Evolutionary conservation across 2,797 vertebrate species (phyloP).

Genomic region (Pantherophis alleghaniensis): DNA sequence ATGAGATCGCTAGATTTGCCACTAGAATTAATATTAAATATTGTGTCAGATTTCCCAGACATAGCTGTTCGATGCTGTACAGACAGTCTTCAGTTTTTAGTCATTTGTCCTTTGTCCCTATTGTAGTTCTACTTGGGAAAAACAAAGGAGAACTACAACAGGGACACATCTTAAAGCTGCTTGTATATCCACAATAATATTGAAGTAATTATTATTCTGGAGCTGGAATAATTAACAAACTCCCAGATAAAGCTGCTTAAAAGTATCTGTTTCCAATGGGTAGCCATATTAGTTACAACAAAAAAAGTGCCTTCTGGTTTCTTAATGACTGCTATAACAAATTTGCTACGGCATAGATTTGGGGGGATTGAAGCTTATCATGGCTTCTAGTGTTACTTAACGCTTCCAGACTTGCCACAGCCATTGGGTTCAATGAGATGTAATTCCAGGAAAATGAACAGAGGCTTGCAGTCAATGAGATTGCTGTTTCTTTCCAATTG

Average conservation of each 20-base stretch:
- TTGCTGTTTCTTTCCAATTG: neutral
- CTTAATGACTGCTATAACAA: neutral
- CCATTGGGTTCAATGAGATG: neutral
- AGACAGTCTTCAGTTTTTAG: neutral
- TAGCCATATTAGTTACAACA: neutral
- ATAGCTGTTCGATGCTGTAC: neutral
- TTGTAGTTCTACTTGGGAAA: neutral
- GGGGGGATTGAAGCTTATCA: neutral
- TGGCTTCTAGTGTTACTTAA: neutral
- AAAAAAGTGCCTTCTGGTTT: neutral
- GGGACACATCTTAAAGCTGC: neutral
- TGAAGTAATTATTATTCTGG: neutral
- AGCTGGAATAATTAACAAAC: neutral
- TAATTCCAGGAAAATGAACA: neutral
- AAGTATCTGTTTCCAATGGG: neutral
- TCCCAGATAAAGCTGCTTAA: neutral
- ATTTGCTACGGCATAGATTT: neutral
- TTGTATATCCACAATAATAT: neutral
- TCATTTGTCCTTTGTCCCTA: neutral
- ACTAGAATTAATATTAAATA: neutral
- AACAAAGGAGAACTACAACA: neutral
- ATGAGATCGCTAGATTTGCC: neutral
- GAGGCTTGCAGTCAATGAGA: neutral
- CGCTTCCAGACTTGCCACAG: neutral
- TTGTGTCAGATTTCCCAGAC: neutral